phyloP scores from a whole-genome alignment of 1,140 invertebrate species.

The Drosophila ercepeae region DNA sequence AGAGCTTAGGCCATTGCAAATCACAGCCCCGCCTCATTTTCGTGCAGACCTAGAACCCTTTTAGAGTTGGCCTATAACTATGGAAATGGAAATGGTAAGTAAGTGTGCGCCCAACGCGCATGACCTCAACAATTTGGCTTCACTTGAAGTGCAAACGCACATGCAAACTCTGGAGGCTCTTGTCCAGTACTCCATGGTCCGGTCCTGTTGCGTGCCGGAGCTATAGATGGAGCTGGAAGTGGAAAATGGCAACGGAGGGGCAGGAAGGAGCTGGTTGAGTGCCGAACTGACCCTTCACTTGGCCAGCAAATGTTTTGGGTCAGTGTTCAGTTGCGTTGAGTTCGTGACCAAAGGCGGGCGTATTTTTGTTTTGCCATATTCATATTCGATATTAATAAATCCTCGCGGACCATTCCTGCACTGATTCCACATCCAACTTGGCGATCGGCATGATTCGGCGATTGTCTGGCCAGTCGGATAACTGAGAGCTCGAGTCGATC shows the following conservation, averaged over 20 bases:
- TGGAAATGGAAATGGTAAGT: slow-evolving; percentile 21
- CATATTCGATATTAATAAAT: slow-evolving; percentile 50
- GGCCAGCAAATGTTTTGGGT: slow-evolving; percentile 58
- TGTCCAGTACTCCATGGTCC: background rate
- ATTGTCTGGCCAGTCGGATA: slow-evolving; percentile 25
- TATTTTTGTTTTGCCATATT: slow-evolving; percentile 42
- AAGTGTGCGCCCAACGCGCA: slow-evolving; percentile 77
- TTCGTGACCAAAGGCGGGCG: slow-evolving; percentile 76
- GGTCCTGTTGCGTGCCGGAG: slow-evolving; percentile 72
- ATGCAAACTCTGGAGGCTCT: slow-evolving; percentile 34
- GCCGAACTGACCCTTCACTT: slow-evolving; percentile 67
- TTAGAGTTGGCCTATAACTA: slow-evolving; percentile 51
- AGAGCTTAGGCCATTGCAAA: background rate
- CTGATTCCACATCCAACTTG: slow-evolving; percentile 20
- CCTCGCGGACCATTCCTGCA: slow-evolving; percentile 14
- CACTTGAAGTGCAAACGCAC: slow-evolving; percentile 75
- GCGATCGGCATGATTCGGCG: slow-evolving; percentile 53
- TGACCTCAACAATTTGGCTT: slow-evolving; percentile 78
- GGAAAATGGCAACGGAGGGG: slow-evolving; percentile 21
- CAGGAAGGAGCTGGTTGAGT: slow-evolving; percentile 7
- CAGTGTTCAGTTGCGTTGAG: slow-evolving; percentile 77
- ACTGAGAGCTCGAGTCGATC: slow-evolving; percentile 18
- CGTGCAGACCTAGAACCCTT: slow-evolving; percentile 51
- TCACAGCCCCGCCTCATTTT: background rate
- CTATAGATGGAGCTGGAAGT: slow-evolving; percentile 22